Conservation (phyloP, 2,797 vertebrate species). For the Numenius phaeopus region DNA sequence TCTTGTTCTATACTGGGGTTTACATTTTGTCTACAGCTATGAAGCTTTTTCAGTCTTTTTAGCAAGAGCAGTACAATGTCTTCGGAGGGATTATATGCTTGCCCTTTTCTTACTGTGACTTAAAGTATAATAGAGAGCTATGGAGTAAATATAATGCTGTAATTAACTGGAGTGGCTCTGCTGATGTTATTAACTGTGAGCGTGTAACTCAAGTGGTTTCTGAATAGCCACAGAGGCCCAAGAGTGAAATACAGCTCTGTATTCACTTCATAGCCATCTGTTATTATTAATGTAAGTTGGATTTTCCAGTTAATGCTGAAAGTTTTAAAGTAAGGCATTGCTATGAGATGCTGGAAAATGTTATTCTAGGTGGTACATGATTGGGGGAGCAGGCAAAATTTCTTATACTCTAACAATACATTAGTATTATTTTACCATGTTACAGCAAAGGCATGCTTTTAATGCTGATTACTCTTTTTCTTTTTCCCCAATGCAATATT, state of each 20-base stretch:
- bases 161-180: slow-evolving; percentile 59
- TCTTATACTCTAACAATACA: neutral
- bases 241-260: slow-evolving; percentile 30
- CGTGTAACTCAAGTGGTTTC: slow-evolving; percentile 32
- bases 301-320: slow-evolving; percentile 20
- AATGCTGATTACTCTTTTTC: neutral
- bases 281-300: slow-evolving; percentile 26
- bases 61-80: slow-evolving; percentile 5
- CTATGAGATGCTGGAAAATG: neutral
- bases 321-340: neutral
- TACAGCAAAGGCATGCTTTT: neutral
- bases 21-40: neutral
- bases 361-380: neutral
- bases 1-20: neutral
- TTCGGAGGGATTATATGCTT: slow-evolving; percentile 17
- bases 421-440: neutral
- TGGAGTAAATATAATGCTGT: slow-evolving; percentile 38
- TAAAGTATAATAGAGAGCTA: slow-evolving; percentile 4
- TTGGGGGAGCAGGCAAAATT: neutral
- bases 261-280: slow-evolving; percentile 35
- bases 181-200: slow-evolving; percentile 42
- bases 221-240: slow-evolving; percentile 26
- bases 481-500: neutral
- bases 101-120: slow-evolving; percentile 14
- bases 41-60: slow-evolving; percentile 31